These are phyloP conservation scores for Python bivittatus DNA, from an alignment of 2,113 vertebrate genomes.

Conservation along the genomic window DNA sequence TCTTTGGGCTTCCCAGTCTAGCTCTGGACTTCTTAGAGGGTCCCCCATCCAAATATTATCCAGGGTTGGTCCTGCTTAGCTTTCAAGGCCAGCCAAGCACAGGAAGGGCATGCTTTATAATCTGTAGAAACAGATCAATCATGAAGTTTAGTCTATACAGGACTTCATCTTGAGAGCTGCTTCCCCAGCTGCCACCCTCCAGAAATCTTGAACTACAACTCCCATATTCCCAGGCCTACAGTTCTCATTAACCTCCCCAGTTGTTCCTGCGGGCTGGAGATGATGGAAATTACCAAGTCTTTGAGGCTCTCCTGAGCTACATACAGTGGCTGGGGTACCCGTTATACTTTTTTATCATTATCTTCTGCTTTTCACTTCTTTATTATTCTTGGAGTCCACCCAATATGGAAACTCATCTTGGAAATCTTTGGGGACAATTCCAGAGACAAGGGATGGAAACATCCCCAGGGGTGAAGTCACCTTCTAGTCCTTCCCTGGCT, in stretches of 20 bases:
- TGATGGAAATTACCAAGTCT: neutral
- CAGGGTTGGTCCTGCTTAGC: neutral
- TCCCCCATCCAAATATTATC: neutral
- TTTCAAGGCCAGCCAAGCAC: neutral
- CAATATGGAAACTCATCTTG: accelerated
- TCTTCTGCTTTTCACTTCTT: neutral
- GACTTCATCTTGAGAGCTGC: no score
- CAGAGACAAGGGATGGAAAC: constrained; percentile 30
- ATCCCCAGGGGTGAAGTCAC: constrained; percentile 23
- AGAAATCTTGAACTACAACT: no score
- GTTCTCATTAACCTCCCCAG: no score
- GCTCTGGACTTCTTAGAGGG: neutral
- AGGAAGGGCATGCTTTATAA: no score
- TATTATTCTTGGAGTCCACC: neutral
- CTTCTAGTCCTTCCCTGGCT: constrained; percentile 43
- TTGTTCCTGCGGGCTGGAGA: no score
- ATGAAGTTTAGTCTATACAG: no score
- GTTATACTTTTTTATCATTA: neutral
- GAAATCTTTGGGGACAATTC: neutral
- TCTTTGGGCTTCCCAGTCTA: neutral
- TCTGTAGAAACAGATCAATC: no score
- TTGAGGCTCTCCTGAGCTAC: neutral
- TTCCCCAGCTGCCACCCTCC: no score
- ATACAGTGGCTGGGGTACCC: neutral
- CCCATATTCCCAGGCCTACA: no score